Evolutionary conservation across 2,113 vertebrate species (phyloP), one percentile per base, ranked within the genome.

Genomic region (Paramisgurnus dabryanus): DNA sequence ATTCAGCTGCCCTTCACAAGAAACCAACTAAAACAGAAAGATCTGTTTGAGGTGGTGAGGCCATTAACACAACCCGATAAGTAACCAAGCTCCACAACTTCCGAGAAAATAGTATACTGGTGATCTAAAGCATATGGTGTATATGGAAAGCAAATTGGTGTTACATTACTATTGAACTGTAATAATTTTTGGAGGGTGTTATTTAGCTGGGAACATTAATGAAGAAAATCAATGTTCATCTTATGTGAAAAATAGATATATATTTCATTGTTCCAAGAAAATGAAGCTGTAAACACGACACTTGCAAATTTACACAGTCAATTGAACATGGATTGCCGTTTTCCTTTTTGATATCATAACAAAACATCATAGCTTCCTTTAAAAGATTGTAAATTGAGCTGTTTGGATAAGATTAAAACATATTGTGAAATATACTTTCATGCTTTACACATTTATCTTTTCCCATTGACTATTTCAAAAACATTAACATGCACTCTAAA

Each of bases 51-150:
- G 69, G 27, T 72, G 83, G 75, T 65, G 15, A 71, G 72, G 76
- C 78, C 87, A 88, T 89, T 87, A 90, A 85, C 79, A 86, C 70
- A 76, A 73, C 58, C 66, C 80, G 79, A 87, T 80, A 87, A 89
- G 81, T 88, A 57, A 78, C 61, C 76, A 84, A 66, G 71, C 43
- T 47, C 69, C 49, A 71, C 39, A 12, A 15, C 53, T 70, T 75
- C 47, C 39, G 11, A 73, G 49, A 50, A 72, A 67, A 63, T 9
- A 76, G 13, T 49, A 39, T 71, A 80, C 47, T 17, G 41, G 57
- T 27, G 18, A 47, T n/a, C 8, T 15, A 7, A 65, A 39, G 11
- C 63, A 17, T 40, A 34, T 7, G 9, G 7, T 18, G 53, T 53
- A 41, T 43, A 67, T 17, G 17, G 17, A 5, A 18, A n/a, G 53